Evolutionary conservation across 2,888 invertebrate genomes (phyloP), one percentile per base, ranked within the genome.

Genomic region (Dynastes grantii): DNA sequence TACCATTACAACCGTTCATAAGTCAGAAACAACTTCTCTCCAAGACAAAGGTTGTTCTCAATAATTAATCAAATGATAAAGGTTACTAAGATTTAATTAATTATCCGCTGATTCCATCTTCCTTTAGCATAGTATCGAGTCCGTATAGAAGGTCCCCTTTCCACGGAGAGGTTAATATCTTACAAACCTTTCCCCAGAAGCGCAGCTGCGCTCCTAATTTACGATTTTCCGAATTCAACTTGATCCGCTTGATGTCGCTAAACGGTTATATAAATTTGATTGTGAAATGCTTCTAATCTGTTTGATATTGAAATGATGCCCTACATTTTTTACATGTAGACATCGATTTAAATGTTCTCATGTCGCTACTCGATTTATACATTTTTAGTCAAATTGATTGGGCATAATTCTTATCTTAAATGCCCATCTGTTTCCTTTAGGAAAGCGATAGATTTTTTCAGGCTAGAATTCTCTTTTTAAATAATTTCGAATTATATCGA

Each of bases 51-150:
- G 37, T 37, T 13, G 8, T 6, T 16, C 37, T 64, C 64, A n/a
- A 37, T 37, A 64, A 64, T 64, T 64, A 64, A 64, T 64, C 64
- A 64, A 40, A 37, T n/a, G 16, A 64, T 64, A 64, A 37, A 64
- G 64, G 64, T 40, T 37, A 40, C 64, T 40, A 29, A 37, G 37
- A 16, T 64, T 37, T 64, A 64, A 64, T 64, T 64, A 64, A 64
- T 64, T 64, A 64, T 13, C 13, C 37, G n/a, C 64, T 29, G 37
- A 40, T 16, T 32, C 64, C 40, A 32, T 64, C 40, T 64, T 64
- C 22, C n/a, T 58, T 58, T 8, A 58, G n/a, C 22, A 9, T 22
- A 58, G 9, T 58, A 45, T 45, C 11, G 45, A 2, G 8, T 45
- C 45, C 11, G 45, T 2, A 2, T 11, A 11, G 11, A 11, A 2